Evolutionary conservation across 1,140 invertebrate species (phyloP), one percentile per base, ranked within the genome.

Genomic region (Listronotus oregonensis): DNA sequence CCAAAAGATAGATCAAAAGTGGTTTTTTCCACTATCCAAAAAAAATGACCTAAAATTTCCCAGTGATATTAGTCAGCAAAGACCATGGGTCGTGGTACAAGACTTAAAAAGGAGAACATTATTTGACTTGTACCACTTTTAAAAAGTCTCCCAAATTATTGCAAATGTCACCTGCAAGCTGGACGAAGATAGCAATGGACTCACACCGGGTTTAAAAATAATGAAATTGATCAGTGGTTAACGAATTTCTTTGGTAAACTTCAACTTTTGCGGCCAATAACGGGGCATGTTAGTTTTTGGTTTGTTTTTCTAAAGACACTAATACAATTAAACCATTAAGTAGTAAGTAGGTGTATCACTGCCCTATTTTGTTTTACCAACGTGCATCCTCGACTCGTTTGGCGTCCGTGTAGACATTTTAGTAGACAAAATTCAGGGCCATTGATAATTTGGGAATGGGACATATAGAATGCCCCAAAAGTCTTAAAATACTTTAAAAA

Each of bases 131-230:
- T 71, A 92, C 90, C 0, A 92, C 90, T 0, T 80, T 93, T 12
- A 90, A 89, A 71, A 86, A 89, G 47, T 90, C 89, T 0, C n/a
- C n/a, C 80, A 82, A 54, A 85, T 92, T 0, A 85, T 91, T 5
- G 89, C 89, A 9, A 93, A 92, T 70, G 90, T 92, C 2, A 90
- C 88, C 0, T 93, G 90, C 69, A 81, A 85, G 0, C 82, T 91
- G 17, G 88, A 92, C 57, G 76, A 83, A 14, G 81, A 84, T 27
- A 82, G 80, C n/a, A 85, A 85, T 60, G 87, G 87, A 7, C 77
- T 92, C 9, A 83, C 90, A 12, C 88, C 87, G 0, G 85, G n/a
- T n/a, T 89, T 42, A 85, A 87, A 49, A 83, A 87, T 59, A 79
- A 82, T 8, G 87, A 90, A 68, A 85, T 92, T 8, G 82, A 85